Conservation (phyloP, 2,888 invertebrate species). For the Lycaena phlaeas region DNA sequence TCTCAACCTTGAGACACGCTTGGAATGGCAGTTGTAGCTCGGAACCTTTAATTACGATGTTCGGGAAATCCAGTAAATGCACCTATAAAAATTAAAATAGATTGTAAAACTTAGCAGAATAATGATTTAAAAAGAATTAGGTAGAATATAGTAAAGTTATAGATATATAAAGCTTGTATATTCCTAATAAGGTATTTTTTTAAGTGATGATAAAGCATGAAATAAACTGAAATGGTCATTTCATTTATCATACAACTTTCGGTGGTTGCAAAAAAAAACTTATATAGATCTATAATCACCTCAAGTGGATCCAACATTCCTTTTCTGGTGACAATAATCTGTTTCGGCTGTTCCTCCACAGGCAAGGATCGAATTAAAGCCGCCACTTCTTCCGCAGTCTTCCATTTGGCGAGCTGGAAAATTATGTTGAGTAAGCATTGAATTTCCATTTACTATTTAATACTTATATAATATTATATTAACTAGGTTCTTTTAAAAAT, state of each 20-base stretch:
- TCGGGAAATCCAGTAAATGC: slow-evolving; percentile 99
- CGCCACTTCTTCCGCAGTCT: slow-evolving; percentile 99
- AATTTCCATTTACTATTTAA: no score
- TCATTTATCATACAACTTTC: not conserved
- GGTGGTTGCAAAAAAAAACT: not conserved
- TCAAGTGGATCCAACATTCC: slow-evolving; percentile 99
- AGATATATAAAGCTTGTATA: no score
- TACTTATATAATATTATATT: no score
- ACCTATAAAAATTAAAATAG: slow-evolving; percentile 69
- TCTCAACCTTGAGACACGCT: slow-evolving; percentile 98
- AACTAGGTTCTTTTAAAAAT: no score
- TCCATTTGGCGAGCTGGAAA: slow-evolving; percentile 95
- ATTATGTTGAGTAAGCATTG: no score
- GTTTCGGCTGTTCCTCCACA: slow-evolving; percentile 99
- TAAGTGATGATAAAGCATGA: no score
- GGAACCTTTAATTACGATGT: slow-evolving; percentile 99
- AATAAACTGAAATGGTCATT: no score
- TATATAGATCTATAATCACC: slow-evolving; percentile 48
- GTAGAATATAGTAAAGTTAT: no score
- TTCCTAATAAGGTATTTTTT: no score
- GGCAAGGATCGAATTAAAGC: slow-evolving; percentile 98
- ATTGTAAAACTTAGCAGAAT: not conserved
- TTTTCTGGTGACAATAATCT: slow-evolving; percentile 99
- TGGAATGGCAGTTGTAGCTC: slow-evolving; percentile 99
- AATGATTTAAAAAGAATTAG: no score